Base-by-base conservation (phyloP, 1,140 invertebrate genomes). In the Calephelis nemesis region DNA sequence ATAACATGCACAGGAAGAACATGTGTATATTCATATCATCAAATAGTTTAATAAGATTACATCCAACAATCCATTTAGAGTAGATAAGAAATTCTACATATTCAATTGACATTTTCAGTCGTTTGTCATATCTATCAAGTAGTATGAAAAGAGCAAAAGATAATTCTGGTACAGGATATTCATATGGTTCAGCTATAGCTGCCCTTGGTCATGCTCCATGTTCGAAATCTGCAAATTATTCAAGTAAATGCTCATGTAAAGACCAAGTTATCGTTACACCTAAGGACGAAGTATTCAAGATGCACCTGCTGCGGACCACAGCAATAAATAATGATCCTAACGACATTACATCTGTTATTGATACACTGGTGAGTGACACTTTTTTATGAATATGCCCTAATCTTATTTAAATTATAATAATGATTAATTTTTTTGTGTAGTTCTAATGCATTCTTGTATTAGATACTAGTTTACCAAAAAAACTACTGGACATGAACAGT, bases 101-200 rank as follows among this genome's bases (percentile, higher is more conserved):
- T 47, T 54, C 19, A 62, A 63, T 67, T 58, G 65, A 63, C 68
- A 54, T 65, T 87, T 86, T 68, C 79, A 90, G 86, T 63, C 82
- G 82, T 13, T 66, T 87, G 19, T 75, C 78, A 19, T 83, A 84
- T 65, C 64, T 81, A n/a, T 79, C 85, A 12, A 78, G 65, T 65
- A 88, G 80, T 69, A 85, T 82, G 74, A 91, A 91, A 74, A 71
- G 87, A 5, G 86, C 82, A 6, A 91, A 88, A 78, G 88, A 88
- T 67, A 91, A 90, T 66, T 82, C 86, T 5, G 87, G 88, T 13
- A 81, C 82, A n/a, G 85, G 85, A 10, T 91, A 90, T 62, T 87
- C 85, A 7, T 91, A 91, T 73, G 86, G 87, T 0, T 77, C 82
- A n/a, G 79, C 84, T 0, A 68, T 87, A 10, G 82, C 84, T 5